Base-by-base conservation (phyloP, 2,888 invertebrate genomes). In the Globia sparganii region DNA sequence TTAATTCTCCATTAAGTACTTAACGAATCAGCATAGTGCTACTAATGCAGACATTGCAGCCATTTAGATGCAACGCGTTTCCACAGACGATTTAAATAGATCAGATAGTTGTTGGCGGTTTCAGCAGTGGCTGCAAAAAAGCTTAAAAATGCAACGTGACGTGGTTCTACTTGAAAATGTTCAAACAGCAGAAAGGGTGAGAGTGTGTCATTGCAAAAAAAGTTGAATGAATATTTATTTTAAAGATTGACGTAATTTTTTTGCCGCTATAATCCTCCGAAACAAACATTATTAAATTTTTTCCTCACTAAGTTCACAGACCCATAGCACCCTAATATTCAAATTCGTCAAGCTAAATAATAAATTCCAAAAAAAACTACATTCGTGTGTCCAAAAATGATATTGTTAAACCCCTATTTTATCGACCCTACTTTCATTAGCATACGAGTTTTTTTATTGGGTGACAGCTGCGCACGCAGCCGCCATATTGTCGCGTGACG, bases 401-500 rank as follows among this genome's bases (percentile, higher is more conserved):
- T 85, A 86, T 86, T 87, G 80, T 86, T 87, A 85, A 86, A 87
- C 93, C 94, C 95, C 95, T 92, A 92, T 90, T 86, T 81, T 87
- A 86, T 84, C 88, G 93, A 92, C 95, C 94, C 93, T 88, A 91
- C 87, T 71, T 90, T 92, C 89, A 93, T 93, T 92, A 93, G 84
- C 91, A 92, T 92, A 90, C 86, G 88, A 46, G 75, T 84, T 84
- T 84, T 84, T 90, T 88, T 88, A 82, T 85, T 74, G 49, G 46
- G 15, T 79, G 93, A 91, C 96, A 96, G 96, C 96, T 96, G 96
- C 96, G 93, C 91, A 87, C 90, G 93, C 93, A 84, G 88, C 90
- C 89, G 92, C 92, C 92, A 93, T 93, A 75, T 91, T 92, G 84
- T 73, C 13, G 21, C 89, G 92, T 96, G 95, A 96, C 96, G 96